Evolutionary conservation across 2,113 vertebrate species (phyloP).

Genomic region (Leucopternis melanops): DNA sequence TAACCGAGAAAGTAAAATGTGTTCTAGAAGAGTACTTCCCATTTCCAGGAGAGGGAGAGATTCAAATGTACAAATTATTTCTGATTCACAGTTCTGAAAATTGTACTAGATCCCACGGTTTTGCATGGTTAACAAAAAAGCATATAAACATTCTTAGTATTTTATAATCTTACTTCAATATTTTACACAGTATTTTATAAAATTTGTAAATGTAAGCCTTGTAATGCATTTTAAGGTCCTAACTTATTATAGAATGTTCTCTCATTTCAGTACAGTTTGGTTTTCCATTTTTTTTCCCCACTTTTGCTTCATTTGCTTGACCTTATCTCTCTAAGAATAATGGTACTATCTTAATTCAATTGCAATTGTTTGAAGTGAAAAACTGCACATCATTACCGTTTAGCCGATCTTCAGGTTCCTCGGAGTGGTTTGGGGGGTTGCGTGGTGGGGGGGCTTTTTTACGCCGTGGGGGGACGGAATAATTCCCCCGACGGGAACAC

Average conservation of each 20-base stretch:
- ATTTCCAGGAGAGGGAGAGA: neutral
- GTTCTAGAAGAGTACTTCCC: neutral
- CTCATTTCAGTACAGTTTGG: neutral
- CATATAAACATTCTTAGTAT: neutral
- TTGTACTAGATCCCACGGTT: neutral
- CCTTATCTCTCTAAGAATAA: conserved; percentile 24
- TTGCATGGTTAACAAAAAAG: neutral
- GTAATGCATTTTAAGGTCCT: neutral
- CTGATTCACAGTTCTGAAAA: neutral
- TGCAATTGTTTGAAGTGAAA: conserved; percentile 33
- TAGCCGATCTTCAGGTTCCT: too few relatives aligned
- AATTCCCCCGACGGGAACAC: conserved; percentile 90
- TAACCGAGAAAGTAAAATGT: neutral
- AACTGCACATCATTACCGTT: conserved; percentile 33
- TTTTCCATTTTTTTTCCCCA: neutral
- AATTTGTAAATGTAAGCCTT: neutral
- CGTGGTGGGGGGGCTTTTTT: too few relatives aligned
- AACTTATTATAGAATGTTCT: neutral
- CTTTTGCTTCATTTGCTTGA: neutral
- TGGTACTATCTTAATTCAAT: neutral
- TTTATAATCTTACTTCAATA: neutral
- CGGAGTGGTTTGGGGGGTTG: too few relatives aligned
- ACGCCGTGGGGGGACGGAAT: too few relatives aligned
- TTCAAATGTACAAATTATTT: neutral
- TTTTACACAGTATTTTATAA: neutral